Evolutionary conservation across 2,888 invertebrate species (phyloP).

Genomic region (Pachydiplax longipennis): DNA sequence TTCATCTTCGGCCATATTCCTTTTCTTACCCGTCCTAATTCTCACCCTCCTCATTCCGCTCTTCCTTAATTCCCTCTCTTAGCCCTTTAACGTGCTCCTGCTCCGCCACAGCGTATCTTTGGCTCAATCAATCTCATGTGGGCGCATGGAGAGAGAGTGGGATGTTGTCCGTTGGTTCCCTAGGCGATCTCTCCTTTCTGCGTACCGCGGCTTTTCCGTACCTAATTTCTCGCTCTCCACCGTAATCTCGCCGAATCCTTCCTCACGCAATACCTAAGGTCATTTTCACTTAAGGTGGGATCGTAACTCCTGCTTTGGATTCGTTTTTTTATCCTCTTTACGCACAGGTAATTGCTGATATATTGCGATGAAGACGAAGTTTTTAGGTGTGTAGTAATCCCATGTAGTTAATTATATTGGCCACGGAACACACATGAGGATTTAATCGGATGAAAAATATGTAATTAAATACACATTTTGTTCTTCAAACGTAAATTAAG

Average conservation of each 20-base stretch:
- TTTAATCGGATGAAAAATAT: too few species aligned
- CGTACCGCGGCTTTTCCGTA: not conserved
- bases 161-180: not conserved
- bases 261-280: not conserved
- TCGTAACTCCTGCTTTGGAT: too few species aligned
- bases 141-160: not conserved
- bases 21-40: not conserved
- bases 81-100: not conserved
- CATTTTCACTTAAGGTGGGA: too few species aligned
- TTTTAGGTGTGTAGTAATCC: too few species aligned
- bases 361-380: too few species aligned
- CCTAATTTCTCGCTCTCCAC: not conserved
- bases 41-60: not conserved
- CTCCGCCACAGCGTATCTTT: constrained; percentile 17
- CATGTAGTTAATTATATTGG: too few species aligned
- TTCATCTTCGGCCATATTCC: too few species aligned
- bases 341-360: too few species aligned
- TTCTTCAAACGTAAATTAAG: too few species aligned
- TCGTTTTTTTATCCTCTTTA: too few species aligned
- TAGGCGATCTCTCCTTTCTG: not conserved
- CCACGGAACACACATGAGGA: too few species aligned
- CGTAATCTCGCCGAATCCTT: not conserved
- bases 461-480: too few species aligned
- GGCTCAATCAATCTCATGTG: constrained; percentile 26
- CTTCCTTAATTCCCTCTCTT: not conserved